Base-by-base conservation (phyloP, 2,113 vertebrate species). In the Psophia crepitans region DNA sequence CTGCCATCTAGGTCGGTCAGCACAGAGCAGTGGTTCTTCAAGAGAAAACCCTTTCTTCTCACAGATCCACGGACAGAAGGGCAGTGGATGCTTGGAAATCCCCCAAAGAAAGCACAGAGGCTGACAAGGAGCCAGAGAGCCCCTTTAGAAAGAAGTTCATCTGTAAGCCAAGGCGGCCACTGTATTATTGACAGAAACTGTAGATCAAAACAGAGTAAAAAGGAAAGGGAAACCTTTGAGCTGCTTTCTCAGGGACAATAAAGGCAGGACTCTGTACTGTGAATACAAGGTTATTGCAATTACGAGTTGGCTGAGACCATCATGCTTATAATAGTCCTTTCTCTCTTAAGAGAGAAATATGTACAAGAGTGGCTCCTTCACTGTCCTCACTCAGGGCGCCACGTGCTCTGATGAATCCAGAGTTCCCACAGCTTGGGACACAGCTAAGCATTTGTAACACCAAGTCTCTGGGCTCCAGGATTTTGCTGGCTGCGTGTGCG, bases 231-330 rank as follows among this genome's bases (percentile, higher is more conserved):
- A 93, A 64, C 14, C 32, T 75, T 70, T 65, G 58, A 68, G 82
- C 49, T 60, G 44, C 56, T 30, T 77, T 76, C 4, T 15, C 0
- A 7, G 8, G 60, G 65, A 61, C 87, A 93, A 84, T 96, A 92
- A 93, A 94, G 26, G 24, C 73, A 92, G 94, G 96, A 97, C 94
- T 96, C 84, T 94, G 94, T n/a, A 89, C 87, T 8, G 16, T 4
- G 28, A 78, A 86, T 7, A 41, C 20, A n/a, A 81, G 37, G 68
- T 27, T 14, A 58, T 18, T 39, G 75, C 49, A 48, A 24, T 65
- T 73, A 61, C 3, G 37, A 8, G 26, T 35, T 46, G 64, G 60
- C 35, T 19, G 64, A 84, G 66, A 70, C n/a, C 60, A 46, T 17
- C 27, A 8, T 0, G 14, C 3, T 4, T 5, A 6, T 44, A 54